Base-by-base conservation (phyloP, 2,888 invertebrate genomes). In the Ariolimax columbianus region DNA sequence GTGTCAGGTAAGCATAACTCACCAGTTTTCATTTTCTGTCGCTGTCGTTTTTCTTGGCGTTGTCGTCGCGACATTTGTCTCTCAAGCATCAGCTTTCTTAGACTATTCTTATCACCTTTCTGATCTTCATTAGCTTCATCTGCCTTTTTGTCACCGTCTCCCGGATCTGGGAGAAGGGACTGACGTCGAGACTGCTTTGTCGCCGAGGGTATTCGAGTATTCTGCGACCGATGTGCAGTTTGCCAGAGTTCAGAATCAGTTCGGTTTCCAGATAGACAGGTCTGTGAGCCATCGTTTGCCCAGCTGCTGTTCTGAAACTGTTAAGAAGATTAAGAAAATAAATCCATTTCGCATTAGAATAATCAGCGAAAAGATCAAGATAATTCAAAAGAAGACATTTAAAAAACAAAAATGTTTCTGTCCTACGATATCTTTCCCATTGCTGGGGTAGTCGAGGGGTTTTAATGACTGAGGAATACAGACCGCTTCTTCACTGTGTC, bases 41-140 rank as follows among this genome's bases (percentile, higher is more conserved):
- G 66, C 81, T 83, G 77, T 38, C 81, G 79, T 70, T 85, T 87
- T 51, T 85, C 83, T 73, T 85, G 83, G 9, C 85, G 80, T 26
- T 68, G 43, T 47, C 80, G 72, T 55, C 77, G 75, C 33, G 85
- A 87, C 77, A 85, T 38, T 40, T 66, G 79, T 47, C 87, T 55
- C 83, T 87, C 87, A 26, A 83, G 77, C 43, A 87, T 63, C 9
- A 85, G 26, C 38, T 36, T 85, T 40, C 83, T 85, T 23, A 81
- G 47, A 51, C 85, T 85, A 43, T 82, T 81, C 14, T 85, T 80
- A 63, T 85, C 85, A 40, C 83, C 84, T 30, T 81, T 83, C 36
- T 95, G 19, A 93, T 95, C 84, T 95, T 96, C 89, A 95, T 96
- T 89, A 95, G 96, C 87, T 94, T 96, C 85, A 95, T 95, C 94